Evolutionary conservation across 2,888 invertebrate species (phyloP).

Genomic region (Andrena dorsata): DNA sequence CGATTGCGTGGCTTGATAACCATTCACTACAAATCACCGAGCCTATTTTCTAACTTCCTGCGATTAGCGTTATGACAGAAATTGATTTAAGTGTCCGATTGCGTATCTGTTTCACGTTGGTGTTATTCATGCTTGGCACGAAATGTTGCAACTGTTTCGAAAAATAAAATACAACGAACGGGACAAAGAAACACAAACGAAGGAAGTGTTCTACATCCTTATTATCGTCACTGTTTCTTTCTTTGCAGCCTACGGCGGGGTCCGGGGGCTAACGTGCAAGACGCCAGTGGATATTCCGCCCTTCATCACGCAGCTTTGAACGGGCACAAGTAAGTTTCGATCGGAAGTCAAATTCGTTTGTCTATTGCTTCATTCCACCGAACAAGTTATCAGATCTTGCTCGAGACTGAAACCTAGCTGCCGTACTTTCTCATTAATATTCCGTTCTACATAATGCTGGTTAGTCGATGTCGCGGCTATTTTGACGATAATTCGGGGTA

Average conservation of each 20-base stretch:
- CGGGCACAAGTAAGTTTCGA: constrained; percentile 92
- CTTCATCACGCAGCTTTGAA: constrained; percentile 97
- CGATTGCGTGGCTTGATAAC: constrained; percentile 17
- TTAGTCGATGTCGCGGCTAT: constrained; percentile 43
- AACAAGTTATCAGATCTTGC: not conserved
- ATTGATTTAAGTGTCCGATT: not conserved
- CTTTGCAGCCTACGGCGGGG: constrained; percentile 92
- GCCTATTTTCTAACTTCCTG: not conserved
- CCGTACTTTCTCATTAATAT: constrained; percentile 28
- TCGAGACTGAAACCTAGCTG: not conserved
- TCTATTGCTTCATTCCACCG: not conserved
- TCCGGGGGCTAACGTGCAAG: constrained; percentile 96
- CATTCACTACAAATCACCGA: not conserved
- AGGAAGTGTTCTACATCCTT: not conserved
- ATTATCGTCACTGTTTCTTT: not conserved
- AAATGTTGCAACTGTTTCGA: not conserved
- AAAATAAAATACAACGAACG: not conserved
- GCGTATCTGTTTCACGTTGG: not conserved
- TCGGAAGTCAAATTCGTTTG: not conserved
- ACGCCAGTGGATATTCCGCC: constrained; percentile 96
- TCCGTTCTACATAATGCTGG: constrained; percentile 22
- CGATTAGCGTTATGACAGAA: not conserved
- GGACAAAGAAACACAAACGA: not conserved
- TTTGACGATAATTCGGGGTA: constrained; percentile 52
- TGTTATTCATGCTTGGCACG: not conserved